Percentiles rank a stretch among this genome's conserved stretches.
Conservation (phyloP, 1,140 invertebrate species). For the Ruditapes philippinarum region DNA sequence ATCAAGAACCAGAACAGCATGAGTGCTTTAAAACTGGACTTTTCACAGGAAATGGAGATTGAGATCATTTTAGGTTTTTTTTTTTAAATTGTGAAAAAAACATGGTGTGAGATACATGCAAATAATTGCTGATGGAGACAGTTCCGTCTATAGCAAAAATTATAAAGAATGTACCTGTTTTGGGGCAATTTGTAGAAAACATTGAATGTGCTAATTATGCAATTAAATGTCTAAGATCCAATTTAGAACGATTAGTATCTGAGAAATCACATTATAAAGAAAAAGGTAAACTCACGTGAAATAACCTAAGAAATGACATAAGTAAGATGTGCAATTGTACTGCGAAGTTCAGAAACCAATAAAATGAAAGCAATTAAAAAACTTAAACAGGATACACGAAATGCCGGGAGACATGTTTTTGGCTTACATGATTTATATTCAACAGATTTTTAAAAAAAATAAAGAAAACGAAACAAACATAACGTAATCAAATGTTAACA, state of each 20-base stretch:
- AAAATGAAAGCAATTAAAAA: too few relatives aligned
- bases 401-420: too few relatives aligned
- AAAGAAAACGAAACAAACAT: slow-evolving; percentile 2
- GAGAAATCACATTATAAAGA: slow-evolving; percentile 43
- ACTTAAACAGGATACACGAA: too few relatives aligned
- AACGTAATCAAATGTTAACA: background rate
- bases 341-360: slow-evolving; percentile 24
- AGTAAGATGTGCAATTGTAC: slow-evolving; percentile 4
- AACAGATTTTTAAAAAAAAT: background rate
- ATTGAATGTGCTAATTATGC: slow-evolving; percentile 81
- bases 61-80: slow-evolving; percentile 85
- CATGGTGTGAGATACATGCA: slow-evolving; percentile 84
- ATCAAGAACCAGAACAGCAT: too few relatives aligned
- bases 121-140: slow-evolving; percentile 87
- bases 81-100: slow-evolving; percentile 84
- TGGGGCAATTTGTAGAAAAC: slow-evolving; percentile 82
- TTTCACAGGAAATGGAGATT: slow-evolving; percentile 86
- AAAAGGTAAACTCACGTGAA: background rate
- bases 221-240: slow-evolving; percentile 83
- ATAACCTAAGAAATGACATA: background rate
- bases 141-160: slow-evolving; percentile 84
- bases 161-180: slow-evolving; percentile 75
- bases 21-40: slow-evolving; percentile 84
- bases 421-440: too few relatives aligned
- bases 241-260: slow-evolving; percentile 49